Conservation (phyloP, 2,797 vertebrate genomes). For the Clamator glandarius region DNA sequence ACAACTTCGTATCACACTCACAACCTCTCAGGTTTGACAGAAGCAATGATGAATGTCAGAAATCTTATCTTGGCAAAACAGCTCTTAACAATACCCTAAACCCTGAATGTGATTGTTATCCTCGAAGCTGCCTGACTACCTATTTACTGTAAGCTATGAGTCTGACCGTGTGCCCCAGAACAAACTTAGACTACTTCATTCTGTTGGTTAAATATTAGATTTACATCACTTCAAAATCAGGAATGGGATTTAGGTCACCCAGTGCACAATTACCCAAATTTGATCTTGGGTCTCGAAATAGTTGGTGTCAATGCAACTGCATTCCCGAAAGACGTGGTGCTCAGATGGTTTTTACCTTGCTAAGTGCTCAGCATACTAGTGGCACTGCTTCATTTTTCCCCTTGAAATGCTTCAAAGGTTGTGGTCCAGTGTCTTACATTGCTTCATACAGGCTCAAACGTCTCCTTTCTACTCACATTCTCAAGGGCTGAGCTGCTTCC, state of each 20-base stretch:
- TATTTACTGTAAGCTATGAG: conserved; percentile 37
- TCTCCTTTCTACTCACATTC: not conserved
- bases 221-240: not conserved
- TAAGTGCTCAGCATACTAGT: not conserved
- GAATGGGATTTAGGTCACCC: not conserved
- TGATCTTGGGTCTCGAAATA: not conserved
- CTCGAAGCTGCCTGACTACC: not conserved
- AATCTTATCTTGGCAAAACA: conserved; percentile 68
- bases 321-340: not conserved
- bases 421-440: not conserved
- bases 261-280: not conserved
- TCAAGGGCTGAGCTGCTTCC: not conserved
- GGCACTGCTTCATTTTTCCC: not conserved
- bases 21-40: conserved; percentile 21
- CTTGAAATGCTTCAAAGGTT: not conserved
- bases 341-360: not conserved
- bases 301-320: not conserved
- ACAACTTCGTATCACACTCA: not conserved
- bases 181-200: not conserved
- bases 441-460: not conserved
- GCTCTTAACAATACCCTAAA: conserved; percentile 49
- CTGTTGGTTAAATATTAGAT: not conserved
- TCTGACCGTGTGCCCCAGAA: not conserved
- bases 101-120: conserved; percentile 52
- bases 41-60: conserved; percentile 61